Evolutionary conservation across 2,888 invertebrate species (phyloP).

Genomic region (Drosophila mimetica): DNA sequence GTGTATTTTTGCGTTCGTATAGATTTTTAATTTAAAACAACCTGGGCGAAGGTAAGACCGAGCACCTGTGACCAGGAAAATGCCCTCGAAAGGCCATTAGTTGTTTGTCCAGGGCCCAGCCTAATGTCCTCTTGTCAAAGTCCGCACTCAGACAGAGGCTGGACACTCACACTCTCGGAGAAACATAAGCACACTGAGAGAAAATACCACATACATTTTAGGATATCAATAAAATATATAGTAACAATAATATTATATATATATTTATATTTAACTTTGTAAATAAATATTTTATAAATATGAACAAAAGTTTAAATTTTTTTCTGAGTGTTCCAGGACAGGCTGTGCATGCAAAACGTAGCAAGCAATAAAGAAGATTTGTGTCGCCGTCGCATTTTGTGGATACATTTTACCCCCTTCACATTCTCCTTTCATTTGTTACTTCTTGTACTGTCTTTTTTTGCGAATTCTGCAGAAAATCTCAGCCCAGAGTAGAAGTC

Average conservation of each 20-base stretch:
- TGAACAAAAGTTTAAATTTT: not conserved
- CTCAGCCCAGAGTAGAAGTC: conserved; percentile 65
- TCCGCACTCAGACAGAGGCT: conserved; percentile 24
- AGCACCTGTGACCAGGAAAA: conserved; percentile 64
- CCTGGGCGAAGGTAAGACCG: conserved; percentile 53
- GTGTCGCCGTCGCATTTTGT: conserved; percentile 76
- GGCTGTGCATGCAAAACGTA: conserved; percentile 73
- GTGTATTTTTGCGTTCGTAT: conserved; percentile 39
- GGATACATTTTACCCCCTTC: conserved; percentile 54
- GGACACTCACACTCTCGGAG: conserved; percentile 11
- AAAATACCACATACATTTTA: not conserved
- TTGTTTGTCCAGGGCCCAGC: conserved; percentile 71
- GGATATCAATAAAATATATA: not conserved
- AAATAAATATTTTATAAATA: too few species aligned
- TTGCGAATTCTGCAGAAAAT: conserved; percentile 73
- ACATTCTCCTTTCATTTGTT: conserved; percentile 17
- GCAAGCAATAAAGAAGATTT: conserved; percentile 77
- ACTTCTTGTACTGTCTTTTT: conserved; percentile 29
- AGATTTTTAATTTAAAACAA: conserved; percentile 78
- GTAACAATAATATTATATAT: too few species aligned
- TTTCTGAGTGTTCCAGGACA: conserved; percentile 28
- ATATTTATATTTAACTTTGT: too few species aligned
- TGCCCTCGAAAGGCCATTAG: conserved; percentile 79
- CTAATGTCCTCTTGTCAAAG: conserved; percentile 77
- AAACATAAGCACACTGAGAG: not conserved